Percentiles rank a stretch among this genome's conserved stretches.
Conservation (phyloP, 2,113 vertebrate species). For the Rhizomys pruinosus region DNA sequence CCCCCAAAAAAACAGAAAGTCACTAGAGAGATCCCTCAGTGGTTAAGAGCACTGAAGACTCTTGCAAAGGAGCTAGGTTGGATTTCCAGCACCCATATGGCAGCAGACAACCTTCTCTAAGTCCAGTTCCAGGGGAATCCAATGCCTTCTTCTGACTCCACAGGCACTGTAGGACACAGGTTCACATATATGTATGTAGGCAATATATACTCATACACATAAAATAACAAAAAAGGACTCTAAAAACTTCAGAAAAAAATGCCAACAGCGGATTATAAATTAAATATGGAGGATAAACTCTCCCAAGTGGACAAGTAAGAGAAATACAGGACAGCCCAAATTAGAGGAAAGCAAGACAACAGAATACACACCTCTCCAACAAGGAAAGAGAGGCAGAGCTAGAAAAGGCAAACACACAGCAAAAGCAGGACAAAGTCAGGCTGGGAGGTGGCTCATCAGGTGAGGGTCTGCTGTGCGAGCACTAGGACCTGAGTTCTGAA, state of each 20-base stretch:
- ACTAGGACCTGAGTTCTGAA: background rate
- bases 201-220: too few species aligned
- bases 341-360: background rate
- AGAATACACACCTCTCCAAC: background rate
- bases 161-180: too few species aligned
- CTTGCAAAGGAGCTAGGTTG: too few species aligned
- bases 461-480: background rate
- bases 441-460: too few species aligned
- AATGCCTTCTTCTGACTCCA: too few species aligned
- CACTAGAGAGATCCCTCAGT: conserved; percentile 3
- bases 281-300: background rate
- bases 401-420: conserved; percentile 13
- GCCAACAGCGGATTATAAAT: background rate
- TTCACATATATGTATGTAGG: too few species aligned
- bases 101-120: too few species aligned
- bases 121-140: too few species aligned
- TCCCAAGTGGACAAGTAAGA: background rate
- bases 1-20: conserved; percentile 7
- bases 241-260: too few species aligned
- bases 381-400: background rate
- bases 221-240: too few species aligned
- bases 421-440: conserved; percentile 17
- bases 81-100: too few species aligned
- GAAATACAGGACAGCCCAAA: background rate
- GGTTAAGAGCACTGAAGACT: conserved; percentile 3